Percentiles rank a stretch among this genome's conserved stretches.
Evolutionary conservation across 64 coral and sea anemone species (phyloP).

Genomic region (Acropora yongei): DNA sequence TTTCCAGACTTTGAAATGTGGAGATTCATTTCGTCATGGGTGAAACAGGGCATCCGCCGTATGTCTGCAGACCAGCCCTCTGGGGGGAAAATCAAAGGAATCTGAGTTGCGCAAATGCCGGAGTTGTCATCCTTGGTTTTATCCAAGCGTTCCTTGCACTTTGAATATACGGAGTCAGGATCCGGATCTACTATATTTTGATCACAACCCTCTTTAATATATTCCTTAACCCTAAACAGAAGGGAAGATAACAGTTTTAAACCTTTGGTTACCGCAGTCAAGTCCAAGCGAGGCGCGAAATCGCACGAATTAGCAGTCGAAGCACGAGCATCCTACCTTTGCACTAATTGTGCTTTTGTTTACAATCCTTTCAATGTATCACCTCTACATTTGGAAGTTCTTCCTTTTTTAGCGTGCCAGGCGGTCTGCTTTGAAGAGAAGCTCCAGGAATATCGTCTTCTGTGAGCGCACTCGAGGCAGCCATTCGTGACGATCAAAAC

Average conservation of each 20-base stretch:
- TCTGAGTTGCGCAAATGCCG: neutral
- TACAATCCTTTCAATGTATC: too few relatives aligned
- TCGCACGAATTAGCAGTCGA: neutral
- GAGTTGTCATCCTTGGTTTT: neutral
- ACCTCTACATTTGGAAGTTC: too few relatives aligned
- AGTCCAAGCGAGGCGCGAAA: neutral
- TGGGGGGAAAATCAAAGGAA: too few relatives aligned
- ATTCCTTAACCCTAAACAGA: neutral
- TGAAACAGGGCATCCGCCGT: too few relatives aligned
- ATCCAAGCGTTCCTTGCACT: neutral
- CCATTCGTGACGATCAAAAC: too few relatives aligned
- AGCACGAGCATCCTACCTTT: neutral
- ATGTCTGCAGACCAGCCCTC: too few relatives aligned
- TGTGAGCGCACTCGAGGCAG: too few relatives aligned
- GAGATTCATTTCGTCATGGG: neutral
- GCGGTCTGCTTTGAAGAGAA: too few relatives aligned
- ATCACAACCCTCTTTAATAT: neutral
- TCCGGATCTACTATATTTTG: constrained; percentile 13
- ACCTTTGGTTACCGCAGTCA: neutral
- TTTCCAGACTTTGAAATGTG: constrained; percentile 38
- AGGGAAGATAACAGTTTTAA: neutral
- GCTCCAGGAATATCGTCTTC: too few relatives aligned
- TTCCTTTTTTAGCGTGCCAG: too few relatives aligned
- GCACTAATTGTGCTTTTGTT: neutral
- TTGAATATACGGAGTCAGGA: neutral